Percentiles rank a stretch among this genome's conserved stretches.
phyloP scores from a whole-genome alignment of 2,113 vertebrate species.

The Pitta sordida region DNA sequence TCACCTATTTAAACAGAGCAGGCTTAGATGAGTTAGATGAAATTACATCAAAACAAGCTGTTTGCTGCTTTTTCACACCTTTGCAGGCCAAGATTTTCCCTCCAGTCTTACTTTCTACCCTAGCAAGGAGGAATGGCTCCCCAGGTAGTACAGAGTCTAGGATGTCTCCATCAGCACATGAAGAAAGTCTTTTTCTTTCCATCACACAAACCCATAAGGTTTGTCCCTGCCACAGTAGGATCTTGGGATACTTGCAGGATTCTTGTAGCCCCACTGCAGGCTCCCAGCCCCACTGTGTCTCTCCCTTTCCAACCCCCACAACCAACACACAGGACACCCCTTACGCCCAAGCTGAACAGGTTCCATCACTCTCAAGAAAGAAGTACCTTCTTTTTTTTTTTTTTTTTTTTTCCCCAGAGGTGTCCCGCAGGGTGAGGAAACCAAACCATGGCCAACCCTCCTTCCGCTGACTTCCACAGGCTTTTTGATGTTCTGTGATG shows the following conservation, averaged over 20 bases:
- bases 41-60: neutral
- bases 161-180: neutral
- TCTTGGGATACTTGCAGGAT: neutral
- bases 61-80: neutral
- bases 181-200: neutral
- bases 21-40: neutral
- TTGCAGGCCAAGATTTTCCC: neutral
- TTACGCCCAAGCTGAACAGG: neutral
- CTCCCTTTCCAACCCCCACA: neutral
- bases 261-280: neutral
- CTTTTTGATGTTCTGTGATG: neutral
- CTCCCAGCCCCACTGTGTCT: neutral
- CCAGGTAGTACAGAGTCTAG: neutral
- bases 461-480: neutral
- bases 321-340: neutral
- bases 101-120: neutral
- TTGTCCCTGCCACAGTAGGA: neutral
- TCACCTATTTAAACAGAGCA: neutral
- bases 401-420: neutral
- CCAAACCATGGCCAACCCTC: neutral
- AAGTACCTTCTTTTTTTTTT: neutral
- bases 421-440: neutral
- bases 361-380: neutral
- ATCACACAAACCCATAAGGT: neutral
- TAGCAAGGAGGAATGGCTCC: neutral